phyloP scores from a whole-genome alignment of 35 echinoderm and acorn worm species.

The Anneissia japonica region DNA sequence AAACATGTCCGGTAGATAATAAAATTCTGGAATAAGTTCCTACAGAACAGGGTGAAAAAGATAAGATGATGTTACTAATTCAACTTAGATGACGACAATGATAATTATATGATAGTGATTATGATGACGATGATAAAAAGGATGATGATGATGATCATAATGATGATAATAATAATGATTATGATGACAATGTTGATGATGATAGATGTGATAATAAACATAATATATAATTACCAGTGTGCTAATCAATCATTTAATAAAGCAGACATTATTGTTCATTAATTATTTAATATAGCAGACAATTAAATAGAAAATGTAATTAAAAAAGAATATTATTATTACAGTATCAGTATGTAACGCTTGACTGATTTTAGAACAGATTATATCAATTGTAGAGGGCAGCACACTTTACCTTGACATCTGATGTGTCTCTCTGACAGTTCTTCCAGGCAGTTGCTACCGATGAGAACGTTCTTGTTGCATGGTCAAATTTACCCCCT shows the following conservation, averaged over 20 bases:
- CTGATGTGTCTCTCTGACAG: conserved; percentile 92
- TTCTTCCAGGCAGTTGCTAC: conserved; percentile 92
- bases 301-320: background rate
- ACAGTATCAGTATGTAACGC: background rate
- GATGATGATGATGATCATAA: background rate
- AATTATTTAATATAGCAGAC: background rate
- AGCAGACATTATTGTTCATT: background rate
- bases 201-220: background rate
- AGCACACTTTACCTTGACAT: conserved; percentile 79
- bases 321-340: background rate
- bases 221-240: too few relatives aligned
- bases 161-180: background rate
- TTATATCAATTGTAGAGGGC: background rate
- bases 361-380: background rate
- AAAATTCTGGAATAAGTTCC: conserved; percentile 99
- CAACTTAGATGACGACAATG: background rate
- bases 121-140: background rate
- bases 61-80: background rate
- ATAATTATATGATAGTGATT: background rate
- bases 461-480: conserved; percentile 84
- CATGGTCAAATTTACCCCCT: conserved; percentile 99
- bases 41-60: conserved; percentile 13
- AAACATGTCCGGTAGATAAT: conserved; percentile 95
- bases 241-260: too few relatives aligned
- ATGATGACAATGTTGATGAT: background rate